Conservation (phyloP, 2,113 vertebrate species). For the Sus scrofa region T2T-Sscrofa CM000822.6:34451501-34452000, state of each 20-base stretch:
- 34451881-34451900: not conserved
- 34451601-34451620: no score
- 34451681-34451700: not conserved
- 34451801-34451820: not conserved
- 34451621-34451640: no score
- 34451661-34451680: no score
- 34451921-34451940: not conserved
- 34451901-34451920: not conserved
- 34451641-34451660: no score
- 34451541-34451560: no score
- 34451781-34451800: not conserved
- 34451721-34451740: not conserved
- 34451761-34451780: not conserved
- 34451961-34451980: not conserved
- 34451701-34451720: not conserved
- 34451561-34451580: no score
- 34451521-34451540: no score
- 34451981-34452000: not conserved
- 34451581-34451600: no score
- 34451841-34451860: not conserved
- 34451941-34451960: not conserved
- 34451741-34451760: constrained; percentile 1
- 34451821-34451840: not conserved
- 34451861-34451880: not conserved
- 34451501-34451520: no score